Percentiles rank a stretch among this genome's conserved stretches.
phyloP scores from a whole-genome alignment of 2,113 vertebrate genomes.

The Rhinolophus sinicus region DNA sequence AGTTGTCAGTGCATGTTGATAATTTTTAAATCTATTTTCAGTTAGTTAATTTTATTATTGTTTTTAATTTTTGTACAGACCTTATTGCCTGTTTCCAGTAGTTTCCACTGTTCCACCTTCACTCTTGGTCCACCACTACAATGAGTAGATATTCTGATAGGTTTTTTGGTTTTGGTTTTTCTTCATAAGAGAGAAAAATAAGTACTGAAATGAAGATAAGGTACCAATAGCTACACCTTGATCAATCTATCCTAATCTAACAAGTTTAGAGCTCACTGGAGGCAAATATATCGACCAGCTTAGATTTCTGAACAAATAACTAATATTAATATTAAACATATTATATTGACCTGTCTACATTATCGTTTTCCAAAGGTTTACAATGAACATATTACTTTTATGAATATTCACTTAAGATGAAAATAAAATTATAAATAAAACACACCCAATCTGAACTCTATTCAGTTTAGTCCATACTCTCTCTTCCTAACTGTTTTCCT shows the following conservation, averaged over 20 bases:
- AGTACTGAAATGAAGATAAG: neutral
- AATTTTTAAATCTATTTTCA: neutral
- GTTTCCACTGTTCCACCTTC: neutral
- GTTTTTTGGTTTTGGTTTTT: neutral
- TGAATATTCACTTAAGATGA: neutral
- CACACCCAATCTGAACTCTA: neutral
- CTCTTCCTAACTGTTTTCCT: neutral
- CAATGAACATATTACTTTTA: neutral
- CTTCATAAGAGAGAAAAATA: neutral
- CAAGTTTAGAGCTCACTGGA: neutral
- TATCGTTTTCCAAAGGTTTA: neutral
- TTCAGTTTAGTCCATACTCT: neutral
- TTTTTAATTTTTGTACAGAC: neutral
- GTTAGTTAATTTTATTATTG: neutral
- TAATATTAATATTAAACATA: neutral
- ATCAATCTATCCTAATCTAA: neutral
- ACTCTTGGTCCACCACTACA: neutral
- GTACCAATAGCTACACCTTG: neutral
- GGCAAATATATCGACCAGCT: neutral
- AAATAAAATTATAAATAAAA: constrained; percentile 18
- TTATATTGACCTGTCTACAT: neutral
- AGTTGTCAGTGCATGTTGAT: neutral
- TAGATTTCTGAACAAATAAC: neutral
- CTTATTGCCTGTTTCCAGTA: neutral
- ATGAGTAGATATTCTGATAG: neutral